Percentiles rank a stretch among this genome's conserved stretches.
These are phyloP conservation scores for Anagrus nilaparvatae DNA, from an alignment of 1,140 invertebrate genomes.

Conservation along the genomic window DNA sequence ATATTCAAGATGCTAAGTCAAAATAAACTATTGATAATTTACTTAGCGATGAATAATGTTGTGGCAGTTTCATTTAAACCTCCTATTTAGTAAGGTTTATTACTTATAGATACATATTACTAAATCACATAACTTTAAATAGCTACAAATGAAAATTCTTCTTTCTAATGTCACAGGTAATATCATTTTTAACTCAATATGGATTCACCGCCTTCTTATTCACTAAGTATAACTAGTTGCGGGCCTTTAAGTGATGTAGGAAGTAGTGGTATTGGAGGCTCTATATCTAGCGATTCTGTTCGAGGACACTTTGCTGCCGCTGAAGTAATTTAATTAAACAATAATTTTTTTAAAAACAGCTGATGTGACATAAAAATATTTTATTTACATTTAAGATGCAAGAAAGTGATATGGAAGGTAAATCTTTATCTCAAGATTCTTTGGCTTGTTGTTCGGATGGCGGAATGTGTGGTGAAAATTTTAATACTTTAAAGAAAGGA, in stretches of 20 bases:
- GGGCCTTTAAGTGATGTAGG: constrained; percentile 41
- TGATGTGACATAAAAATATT: constrained; percentile 1
- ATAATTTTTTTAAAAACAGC: too few relatives aligned
- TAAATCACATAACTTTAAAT: too few relatives aligned
- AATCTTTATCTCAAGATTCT: constrained; percentile 53
- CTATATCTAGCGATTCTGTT: constrained; percentile 42
- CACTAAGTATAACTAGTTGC: constrained; percentile 39
- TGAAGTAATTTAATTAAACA: constrained; percentile 26
- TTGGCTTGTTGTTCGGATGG: constrained; percentile 56
- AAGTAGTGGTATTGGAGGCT: constrained; percentile 41
- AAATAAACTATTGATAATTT: too few relatives aligned
- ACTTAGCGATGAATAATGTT: too few relatives aligned
- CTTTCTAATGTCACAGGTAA: too few relatives aligned
- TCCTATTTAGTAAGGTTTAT: too few relatives aligned
- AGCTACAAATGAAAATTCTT: too few relatives aligned
- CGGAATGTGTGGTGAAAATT: constrained; percentile 65
- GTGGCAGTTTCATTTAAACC: too few relatives aligned
- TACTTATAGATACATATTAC: too few relatives aligned
- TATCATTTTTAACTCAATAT: constrained; percentile 30
- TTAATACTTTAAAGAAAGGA: constrained; percentile 70
- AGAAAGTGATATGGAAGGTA: constrained; percentile 57
- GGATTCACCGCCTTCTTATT: constrained; percentile 47
- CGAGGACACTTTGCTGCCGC: constrained; percentile 39
- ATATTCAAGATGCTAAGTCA: too few relatives aligned
- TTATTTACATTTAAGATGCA: constrained; percentile 40